Conservation (phyloP, 92 coral and sea anemone species). For the Zoanthus solanderi region DNA sequence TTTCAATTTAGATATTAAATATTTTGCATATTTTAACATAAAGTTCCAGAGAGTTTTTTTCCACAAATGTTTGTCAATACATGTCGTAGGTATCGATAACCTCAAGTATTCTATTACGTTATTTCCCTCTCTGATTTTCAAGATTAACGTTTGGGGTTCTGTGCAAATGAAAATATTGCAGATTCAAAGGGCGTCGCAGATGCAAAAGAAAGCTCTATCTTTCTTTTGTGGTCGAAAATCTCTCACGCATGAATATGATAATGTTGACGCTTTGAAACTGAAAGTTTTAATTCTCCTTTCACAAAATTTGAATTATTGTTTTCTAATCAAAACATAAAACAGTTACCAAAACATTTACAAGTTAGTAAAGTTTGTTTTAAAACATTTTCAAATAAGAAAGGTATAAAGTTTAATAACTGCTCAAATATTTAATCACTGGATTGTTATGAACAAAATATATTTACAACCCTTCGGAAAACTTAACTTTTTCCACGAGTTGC, state of each 20-base stretch:
- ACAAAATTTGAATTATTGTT: background rate
- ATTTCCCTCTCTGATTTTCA: background rate
- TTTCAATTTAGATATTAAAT: background rate
- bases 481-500: background rate
- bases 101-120: background rate
- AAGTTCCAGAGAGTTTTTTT: background rate
- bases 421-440: background rate
- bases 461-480: background rate
- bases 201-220: background rate
- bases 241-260: constrained; percentile 7
- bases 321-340: background rate
- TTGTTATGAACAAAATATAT: background rate
- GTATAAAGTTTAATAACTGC: background rate
- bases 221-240: background rate
- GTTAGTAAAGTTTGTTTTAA: background rate
- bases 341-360: background rate
- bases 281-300: background rate
- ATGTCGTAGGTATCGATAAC: background rate
- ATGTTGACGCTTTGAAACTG: background rate
- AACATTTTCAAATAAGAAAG: background rate
- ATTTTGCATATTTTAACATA: background rate
- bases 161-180: background rate
- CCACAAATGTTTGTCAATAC: background rate
- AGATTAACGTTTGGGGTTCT: background rate
- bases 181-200: background rate